Evolutionary conservation across 2,113 vertebrate genomes (phyloP).

Genomic region (Myodes glareolus): DNA sequence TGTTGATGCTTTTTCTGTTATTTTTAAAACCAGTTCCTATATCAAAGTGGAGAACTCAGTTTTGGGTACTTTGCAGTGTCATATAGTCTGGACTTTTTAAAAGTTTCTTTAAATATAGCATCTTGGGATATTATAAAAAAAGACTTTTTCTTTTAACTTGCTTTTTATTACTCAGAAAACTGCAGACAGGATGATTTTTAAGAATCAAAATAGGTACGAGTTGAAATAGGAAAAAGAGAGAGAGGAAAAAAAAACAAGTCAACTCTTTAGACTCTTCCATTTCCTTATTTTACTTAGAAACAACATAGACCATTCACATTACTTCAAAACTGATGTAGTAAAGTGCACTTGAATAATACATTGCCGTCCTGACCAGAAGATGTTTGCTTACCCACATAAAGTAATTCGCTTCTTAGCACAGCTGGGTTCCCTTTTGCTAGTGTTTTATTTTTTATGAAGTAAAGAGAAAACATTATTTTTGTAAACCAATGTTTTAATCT

Average conservation of each 20-base stretch:
- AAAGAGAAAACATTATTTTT: slow-evolving; percentile 92
- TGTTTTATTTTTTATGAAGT: slow-evolving; percentile 97
- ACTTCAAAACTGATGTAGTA: slow-evolving; percentile 91
- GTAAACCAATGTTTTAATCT: slow-evolving; percentile 93
- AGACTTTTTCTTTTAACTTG: neutral
- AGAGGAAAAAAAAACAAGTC: slow-evolving; percentile 53
- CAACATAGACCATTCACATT: slow-evolving; percentile 84
- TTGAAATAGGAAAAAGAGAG: slow-evolving; percentile 25
- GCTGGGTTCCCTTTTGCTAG: slow-evolving; percentile 94
- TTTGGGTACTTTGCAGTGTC: neutral
- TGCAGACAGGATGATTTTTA: neutral
- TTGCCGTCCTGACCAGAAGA: slow-evolving; percentile 92
- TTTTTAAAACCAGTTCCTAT: neutral
- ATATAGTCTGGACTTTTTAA: neutral
- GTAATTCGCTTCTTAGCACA: slow-evolving; percentile 94
- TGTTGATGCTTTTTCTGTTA: neutral
- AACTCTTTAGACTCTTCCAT: slow-evolving; percentile 66
- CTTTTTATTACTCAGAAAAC: neutral
- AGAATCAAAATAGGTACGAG: neutral
- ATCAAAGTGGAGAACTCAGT: neutral
- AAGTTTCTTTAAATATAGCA: neutral
- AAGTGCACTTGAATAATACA: slow-evolving; percentile 96
- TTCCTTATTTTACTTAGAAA: slow-evolving; percentile 84
- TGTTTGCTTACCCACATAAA: slow-evolving; percentile 95
- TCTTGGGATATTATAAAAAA: slow-evolving; percentile 16